Percentiles rank a stretch among this genome's conserved stretches.
phyloP scores from a whole-genome alignment of 2,797 vertebrate genomes.

The Lacerta viridis region DNA sequence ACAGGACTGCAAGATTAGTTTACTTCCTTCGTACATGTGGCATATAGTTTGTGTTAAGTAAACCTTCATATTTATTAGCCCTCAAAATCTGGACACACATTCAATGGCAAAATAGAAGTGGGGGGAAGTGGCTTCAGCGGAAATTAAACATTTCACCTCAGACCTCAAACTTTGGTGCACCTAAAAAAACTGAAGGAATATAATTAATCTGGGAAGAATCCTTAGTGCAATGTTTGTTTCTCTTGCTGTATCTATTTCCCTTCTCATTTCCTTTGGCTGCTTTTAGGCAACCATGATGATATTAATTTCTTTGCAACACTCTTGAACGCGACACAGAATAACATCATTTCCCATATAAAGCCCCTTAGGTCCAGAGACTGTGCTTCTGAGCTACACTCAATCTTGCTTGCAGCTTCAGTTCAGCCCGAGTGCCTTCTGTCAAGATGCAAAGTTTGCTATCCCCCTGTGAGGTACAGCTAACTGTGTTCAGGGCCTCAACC shows the following conservation, averaged over 20 bases:
- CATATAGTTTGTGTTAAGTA: constrained; percentile 22
- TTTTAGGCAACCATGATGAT: background rate
- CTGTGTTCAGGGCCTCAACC: constrained; percentile 53
- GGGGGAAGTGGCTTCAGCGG: background rate
- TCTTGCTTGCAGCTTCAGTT: constrained; percentile 67
- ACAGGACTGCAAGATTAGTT: background rate
- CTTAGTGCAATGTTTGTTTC: background rate
- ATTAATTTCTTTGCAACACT: constrained; percentile 41
- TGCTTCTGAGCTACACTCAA: constrained; percentile 18
- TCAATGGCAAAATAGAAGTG: background rate
- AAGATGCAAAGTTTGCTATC: constrained; percentile 65
- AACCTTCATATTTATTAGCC: constrained; percentile 13
- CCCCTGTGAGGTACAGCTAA: constrained; percentile 58
- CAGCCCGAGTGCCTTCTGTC: constrained; percentile 78
- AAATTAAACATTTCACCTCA: constrained; percentile 13
- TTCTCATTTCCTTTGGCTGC: constrained; percentile 17
- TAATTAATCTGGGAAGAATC: constrained; percentile 16
- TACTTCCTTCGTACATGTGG: background rate
- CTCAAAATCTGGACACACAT: constrained; percentile 9
- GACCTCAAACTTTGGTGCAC: constrained; percentile 8
- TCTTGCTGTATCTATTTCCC: background rate
- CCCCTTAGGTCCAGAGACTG: constrained; percentile 29
- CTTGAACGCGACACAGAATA: constrained; percentile 27
- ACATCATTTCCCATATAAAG: background rate
- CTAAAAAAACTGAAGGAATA: constrained; percentile 13